Conservation (phyloP, 35 echinoderm and acorn worm genomes). For the Heliocidaris tuberculata region DNA sequence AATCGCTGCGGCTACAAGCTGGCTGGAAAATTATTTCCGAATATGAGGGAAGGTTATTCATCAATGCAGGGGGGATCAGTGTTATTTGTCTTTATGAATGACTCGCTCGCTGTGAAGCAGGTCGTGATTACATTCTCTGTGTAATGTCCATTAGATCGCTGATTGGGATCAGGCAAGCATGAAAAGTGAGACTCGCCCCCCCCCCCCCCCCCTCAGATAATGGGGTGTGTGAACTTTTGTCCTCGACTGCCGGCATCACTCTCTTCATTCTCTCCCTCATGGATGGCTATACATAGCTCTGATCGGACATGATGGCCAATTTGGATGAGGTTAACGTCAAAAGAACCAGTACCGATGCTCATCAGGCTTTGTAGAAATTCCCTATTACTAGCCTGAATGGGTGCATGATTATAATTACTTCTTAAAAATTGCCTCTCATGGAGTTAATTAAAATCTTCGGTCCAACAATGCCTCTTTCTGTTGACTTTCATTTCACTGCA, state of each 20-base stretch:
- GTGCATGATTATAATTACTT: background rate
- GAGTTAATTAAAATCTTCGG: background rate
- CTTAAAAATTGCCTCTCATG: background rate
- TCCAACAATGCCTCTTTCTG: background rate
- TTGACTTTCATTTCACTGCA: background rate
- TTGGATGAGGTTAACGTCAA: background rate
- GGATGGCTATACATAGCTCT: background rate
- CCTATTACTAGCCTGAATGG: background rate
- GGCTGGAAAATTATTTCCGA: no score
- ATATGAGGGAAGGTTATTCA: background rate
- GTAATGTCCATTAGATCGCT: background rate
- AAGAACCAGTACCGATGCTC: background rate
- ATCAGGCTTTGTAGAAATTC: background rate
- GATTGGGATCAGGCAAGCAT: background rate
- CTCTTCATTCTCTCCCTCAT: background rate
- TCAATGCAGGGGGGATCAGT: background rate
- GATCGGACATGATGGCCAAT: background rate
- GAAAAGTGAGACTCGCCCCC: background rate
- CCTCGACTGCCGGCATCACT: background rate
- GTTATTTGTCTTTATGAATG: background rate
- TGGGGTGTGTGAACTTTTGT: background rate
- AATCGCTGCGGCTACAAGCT: background rate
- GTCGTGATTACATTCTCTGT: background rate
- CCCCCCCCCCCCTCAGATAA: background rate
- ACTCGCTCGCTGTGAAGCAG: background rate